Evolutionary conservation across 2,113 vertebrate genomes (phyloP).

Genomic region (Colius striatus): DNA sequence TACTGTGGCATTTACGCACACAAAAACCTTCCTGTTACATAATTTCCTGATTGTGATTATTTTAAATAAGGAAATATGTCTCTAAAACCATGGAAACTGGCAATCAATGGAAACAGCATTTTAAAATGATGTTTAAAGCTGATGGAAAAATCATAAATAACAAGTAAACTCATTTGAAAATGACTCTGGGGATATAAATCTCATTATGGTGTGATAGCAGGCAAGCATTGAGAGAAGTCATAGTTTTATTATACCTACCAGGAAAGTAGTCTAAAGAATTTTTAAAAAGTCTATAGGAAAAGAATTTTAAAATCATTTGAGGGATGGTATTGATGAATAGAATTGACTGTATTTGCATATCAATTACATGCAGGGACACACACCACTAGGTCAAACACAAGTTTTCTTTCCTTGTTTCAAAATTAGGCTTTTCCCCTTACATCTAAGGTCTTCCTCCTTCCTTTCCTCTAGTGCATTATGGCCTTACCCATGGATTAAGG

Average conservation of each 20-base stretch:
- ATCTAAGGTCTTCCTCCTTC: not conserved
- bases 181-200: not conserved
- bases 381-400: not conserved
- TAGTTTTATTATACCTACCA: not conserved
- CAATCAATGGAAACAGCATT: not conserved
- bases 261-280: not conserved
- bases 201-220: not conserved
- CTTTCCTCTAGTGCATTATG: not conserved
- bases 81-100: not conserved
- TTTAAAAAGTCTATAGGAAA: not conserved
- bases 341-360: rapidly evolving
- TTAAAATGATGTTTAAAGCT: not conserved
- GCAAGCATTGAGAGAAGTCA: not conserved
- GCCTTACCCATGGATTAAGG: not conserved
- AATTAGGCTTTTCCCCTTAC: not conserved
- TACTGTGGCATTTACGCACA: not conserved
- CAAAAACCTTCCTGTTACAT: not conserved
- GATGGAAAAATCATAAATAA: not conserved
- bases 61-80: not conserved
- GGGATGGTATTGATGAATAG: not conserved
- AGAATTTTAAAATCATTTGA: not conserved
- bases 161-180: not conserved
- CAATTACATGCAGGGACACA: not conserved
- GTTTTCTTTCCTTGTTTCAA: not conserved
- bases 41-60: not conserved